Evolutionary conservation across 2,113 vertebrate species (phyloP).

Genomic region (Oryctolagus cuniculus): DNA sequence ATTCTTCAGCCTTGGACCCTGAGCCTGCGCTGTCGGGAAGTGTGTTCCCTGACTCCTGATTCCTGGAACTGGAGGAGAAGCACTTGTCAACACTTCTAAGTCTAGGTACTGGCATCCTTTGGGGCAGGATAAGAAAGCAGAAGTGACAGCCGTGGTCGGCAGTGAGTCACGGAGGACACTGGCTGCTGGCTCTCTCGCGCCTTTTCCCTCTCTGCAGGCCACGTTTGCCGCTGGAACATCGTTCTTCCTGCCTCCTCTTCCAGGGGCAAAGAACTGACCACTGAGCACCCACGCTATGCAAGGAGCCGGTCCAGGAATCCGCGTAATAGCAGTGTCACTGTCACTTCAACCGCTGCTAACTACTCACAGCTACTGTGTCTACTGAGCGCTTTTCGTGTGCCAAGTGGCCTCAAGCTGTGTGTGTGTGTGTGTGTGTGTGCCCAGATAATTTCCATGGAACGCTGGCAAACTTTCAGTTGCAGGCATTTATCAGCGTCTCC

Average conservation of each 20-base stretch:
- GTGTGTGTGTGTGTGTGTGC: accelerated
- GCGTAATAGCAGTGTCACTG: accelerated
- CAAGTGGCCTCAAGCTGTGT: background rate
- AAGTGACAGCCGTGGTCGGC: background rate
- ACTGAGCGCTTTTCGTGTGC: accelerated
- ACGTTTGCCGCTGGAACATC: accelerated
- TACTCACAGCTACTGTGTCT: accelerated
- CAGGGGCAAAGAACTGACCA: accelerated
- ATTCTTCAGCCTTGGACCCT: accelerated
- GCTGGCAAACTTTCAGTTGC: background rate
- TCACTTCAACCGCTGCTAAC: accelerated
- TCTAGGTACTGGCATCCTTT: background rate
- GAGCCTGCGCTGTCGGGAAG: accelerated
- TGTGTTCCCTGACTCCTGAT: accelerated
- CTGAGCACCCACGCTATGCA: accelerated
- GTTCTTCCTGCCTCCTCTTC: too few relatives aligned
- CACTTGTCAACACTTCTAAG: background rate
- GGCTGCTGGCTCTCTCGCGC: background rate
- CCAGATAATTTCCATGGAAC: background rate
- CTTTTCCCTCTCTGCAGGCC: accelerated
- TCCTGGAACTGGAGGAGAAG: background rate
- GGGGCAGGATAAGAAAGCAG: background rate
- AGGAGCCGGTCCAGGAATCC: background rate
- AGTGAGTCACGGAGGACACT: background rate
- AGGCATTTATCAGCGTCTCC: background rate